Evolutionary conservation across 2,797 vertebrate species (phyloP).

Genomic region (Anguilla anguilla): DNA sequence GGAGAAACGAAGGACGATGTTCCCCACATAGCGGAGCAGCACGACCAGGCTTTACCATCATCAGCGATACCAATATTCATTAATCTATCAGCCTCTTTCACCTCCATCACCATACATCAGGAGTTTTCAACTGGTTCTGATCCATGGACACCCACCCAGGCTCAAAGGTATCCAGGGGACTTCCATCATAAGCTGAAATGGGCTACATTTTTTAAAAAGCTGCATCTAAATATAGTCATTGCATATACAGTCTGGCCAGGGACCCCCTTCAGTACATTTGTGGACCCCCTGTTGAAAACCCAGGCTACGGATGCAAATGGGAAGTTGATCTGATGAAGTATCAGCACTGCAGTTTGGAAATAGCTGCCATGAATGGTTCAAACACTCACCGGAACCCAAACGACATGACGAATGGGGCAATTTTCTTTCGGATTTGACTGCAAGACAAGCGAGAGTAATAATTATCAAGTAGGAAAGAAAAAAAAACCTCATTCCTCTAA

Average conservation of each 20-base stretch:
- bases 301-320: background rate
- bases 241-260: too few relatives aligned
- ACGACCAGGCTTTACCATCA: background rate
- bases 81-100: background rate
- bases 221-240: too few relatives aligned
- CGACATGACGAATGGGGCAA: conserved; percentile 82
- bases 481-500: background rate
- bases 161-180: too few relatives aligned
- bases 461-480: background rate
- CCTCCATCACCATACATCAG: too few relatives aligned
- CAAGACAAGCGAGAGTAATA: conserved; percentile 8
- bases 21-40: background rate
- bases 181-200: too few relatives aligned
- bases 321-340: background rate
- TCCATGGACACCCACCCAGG: too few relatives aligned
- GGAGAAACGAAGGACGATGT: conserved; percentile 21
- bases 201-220: too few relatives aligned
- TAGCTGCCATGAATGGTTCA: background rate
- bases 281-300: too few relatives aligned
- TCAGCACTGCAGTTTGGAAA: background rate
- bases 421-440: conserved; percentile 73
- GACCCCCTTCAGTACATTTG: too few relatives aligned
- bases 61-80: background rate
- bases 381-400: conserved; percentile 88
- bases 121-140: too few relatives aligned